These are phyloP conservation scores for Campoletis sonorensis DNA, from an alignment of 1,140 invertebrate genomes.

Conservation along the genomic window DNA sequence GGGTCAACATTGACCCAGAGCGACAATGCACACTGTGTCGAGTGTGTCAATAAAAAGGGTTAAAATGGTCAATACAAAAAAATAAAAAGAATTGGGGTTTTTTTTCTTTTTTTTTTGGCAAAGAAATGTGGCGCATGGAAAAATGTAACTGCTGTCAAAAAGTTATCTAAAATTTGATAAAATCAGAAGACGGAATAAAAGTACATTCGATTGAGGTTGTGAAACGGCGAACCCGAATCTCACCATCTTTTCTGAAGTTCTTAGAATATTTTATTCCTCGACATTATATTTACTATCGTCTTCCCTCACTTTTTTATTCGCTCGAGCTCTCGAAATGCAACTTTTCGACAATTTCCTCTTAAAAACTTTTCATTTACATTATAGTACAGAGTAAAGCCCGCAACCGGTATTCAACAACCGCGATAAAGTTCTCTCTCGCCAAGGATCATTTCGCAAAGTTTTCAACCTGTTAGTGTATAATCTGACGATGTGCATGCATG, in stretches of 20 bases:
- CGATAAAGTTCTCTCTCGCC: conserved; percentile 4
- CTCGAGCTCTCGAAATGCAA: not conserved
- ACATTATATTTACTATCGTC: not conserved
- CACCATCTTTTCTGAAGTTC: not conserved
- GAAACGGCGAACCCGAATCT: not conserved
- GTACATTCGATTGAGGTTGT: no score
- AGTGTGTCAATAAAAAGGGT: no score
- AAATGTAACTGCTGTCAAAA: no score
- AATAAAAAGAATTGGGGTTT: no score
- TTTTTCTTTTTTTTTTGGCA: no score
- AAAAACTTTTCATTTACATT: conserved; percentile 26
- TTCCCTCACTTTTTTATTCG: not conserved
- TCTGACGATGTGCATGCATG: not conserved
- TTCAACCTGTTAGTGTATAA: not conserved
- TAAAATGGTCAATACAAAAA: no score
- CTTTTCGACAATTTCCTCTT: conserved; percentile 13
- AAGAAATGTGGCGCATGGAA: no score
- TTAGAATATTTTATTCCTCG: not conserved
- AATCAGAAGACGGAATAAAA: no score
- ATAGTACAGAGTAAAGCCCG: not conserved
- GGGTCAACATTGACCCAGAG: no score
- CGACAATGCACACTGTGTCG: no score
- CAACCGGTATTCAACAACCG: not conserved
- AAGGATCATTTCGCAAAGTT: conserved; percentile 10
- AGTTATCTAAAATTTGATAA: no score